Conservation (phyloP, 2,888 invertebrate genomes). For the Cyrtodaria siliqua region DNA sequence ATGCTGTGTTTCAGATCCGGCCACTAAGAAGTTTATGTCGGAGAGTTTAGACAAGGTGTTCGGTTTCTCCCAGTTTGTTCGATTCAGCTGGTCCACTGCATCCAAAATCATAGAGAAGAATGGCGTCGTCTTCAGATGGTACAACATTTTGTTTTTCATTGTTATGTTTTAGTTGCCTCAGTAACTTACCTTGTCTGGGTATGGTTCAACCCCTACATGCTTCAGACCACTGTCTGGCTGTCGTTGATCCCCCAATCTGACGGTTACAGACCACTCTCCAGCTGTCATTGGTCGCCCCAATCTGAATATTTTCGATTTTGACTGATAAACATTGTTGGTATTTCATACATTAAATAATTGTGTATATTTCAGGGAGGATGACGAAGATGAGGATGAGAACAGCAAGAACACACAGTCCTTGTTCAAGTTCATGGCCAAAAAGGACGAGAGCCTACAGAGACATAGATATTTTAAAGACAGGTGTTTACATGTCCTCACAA, state of each 20-base stretch:
- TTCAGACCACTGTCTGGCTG: too few relatives aligned
- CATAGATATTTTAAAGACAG: constrained; percentile 79
- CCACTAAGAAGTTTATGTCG: constrained; percentile 95
- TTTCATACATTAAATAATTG: not conserved
- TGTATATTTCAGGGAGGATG: constrained; percentile 82
- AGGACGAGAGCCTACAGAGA: constrained; percentile 64
- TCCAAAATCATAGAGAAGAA: constrained; percentile 92
- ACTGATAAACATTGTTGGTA: not conserved
- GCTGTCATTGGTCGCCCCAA: not conserved
- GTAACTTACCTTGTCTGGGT: too few relatives aligned
- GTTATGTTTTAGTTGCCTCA: too few relatives aligned
- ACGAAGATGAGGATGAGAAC: constrained; percentile 81
- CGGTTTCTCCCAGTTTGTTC: constrained; percentile 96
- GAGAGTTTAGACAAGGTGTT: constrained; percentile 95
- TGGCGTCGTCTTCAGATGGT: constrained; percentile 87
- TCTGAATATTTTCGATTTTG: not conserved
- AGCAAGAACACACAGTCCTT: constrained; percentile 72
- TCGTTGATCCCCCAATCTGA: too few relatives aligned
- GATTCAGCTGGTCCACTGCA: constrained; percentile 99
- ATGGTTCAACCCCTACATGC: too few relatives aligned
- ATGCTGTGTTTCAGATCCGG: constrained; percentile 92
- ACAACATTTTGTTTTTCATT: too few relatives aligned
- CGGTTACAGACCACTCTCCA: too few relatives aligned
- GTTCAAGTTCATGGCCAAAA: constrained; percentile 74
- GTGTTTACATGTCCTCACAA: constrained; percentile 51